Evolutionary conservation across 2,797 vertebrate genomes (phyloP).

Genomic region (Mustela erminea): DNA sequence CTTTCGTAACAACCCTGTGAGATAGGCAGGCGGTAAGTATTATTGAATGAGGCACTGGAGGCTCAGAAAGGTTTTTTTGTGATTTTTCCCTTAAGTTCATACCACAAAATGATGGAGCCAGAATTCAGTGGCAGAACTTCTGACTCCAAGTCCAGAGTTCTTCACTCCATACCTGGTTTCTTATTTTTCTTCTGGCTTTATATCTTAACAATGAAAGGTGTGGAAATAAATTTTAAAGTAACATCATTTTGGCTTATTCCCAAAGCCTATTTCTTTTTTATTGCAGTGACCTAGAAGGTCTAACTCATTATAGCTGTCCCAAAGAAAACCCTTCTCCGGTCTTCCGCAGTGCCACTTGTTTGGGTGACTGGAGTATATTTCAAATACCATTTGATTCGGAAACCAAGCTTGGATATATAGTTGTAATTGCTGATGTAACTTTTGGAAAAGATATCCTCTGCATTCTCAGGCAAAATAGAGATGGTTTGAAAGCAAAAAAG

Average conservation of each 20-base stretch:
- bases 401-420: constrained; percentile 25
- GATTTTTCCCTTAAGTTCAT: neutral
- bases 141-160: constrained; percentile 72
- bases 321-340: constrained; percentile 60
- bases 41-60: constrained; percentile 19
- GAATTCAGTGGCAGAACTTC: constrained; percentile 66
- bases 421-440: constrained; percentile 56
- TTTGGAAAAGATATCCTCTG: constrained; percentile 45
- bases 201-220: constrained; percentile 39
- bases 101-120: constrained; percentile 53
- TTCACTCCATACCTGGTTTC: neutral
- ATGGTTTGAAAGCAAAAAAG: constrained; percentile 61
- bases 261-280: constrained; percentile 43
- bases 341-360: constrained; percentile 40
- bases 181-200: constrained; percentile 37
- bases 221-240: constrained; percentile 46
- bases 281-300: constrained; percentile 3
- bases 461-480: constrained; percentile 55
- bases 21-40: constrained; percentile 30
- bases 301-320: neutral
- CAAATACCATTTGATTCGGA: constrained; percentile 66
- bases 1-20: constrained; percentile 32
- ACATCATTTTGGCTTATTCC: constrained; percentile 32
- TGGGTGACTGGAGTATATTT: constrained; percentile 54
- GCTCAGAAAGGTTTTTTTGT: constrained; percentile 35